Conservation (phyloP, 1,140 invertebrate species). For the Vanessa tameamea region DNA sequence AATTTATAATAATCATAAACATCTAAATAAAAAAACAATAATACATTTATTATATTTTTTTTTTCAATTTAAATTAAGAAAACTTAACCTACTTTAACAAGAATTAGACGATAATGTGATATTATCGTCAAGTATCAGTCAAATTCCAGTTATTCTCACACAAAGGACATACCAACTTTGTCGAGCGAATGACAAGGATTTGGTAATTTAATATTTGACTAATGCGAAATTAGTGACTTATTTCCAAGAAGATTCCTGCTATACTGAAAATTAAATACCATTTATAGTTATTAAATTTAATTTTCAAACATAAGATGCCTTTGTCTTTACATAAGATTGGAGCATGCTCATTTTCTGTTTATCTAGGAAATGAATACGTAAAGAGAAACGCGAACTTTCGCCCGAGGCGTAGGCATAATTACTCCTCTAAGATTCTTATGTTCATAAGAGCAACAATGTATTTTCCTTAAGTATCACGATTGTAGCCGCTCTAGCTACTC, state of each 20-base stretch:
- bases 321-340: conserved; percentile 9
- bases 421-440: conserved; percentile 26
- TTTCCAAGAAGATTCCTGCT: neutral
- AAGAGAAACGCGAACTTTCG: conserved; percentile 14
- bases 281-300: neutral
- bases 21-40: too few species aligned
- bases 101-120: too few species aligned
- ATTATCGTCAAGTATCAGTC: too few species aligned
- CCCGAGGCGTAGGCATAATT: conserved; percentile 30
- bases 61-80: too few species aligned
- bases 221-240: neutral
- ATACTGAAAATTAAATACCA: neutral
- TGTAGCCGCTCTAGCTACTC: neutral
- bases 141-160: too few species aligned
- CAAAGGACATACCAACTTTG: too few species aligned
- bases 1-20: too few species aligned
- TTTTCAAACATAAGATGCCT: conserved; percentile 3
- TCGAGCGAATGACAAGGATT: too few species aligned
- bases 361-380: conserved; percentile 29
- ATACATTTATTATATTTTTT: too few species aligned
- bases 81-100: too few species aligned
- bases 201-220: neutral
- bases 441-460: conserved; percentile 21
- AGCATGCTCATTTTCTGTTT: conserved; percentile 32
- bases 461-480: conserved; percentile 2